phyloP scores from a whole-genome alignment of 2,888 invertebrate genomes.

The Archips crataeganus region DNA sequence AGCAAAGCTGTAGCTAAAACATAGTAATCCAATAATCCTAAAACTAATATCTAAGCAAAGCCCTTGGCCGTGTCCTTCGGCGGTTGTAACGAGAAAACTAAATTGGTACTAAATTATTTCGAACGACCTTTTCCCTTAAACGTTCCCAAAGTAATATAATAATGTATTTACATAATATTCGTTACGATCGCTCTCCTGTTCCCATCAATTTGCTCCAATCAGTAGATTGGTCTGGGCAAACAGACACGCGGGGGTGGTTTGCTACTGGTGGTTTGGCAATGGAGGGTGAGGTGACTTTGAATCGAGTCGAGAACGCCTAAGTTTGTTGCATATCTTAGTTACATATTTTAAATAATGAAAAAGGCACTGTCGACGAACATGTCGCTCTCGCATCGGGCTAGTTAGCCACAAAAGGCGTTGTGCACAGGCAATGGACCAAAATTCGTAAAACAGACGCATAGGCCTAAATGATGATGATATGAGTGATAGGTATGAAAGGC shows the following conservation, averaged over 20 bases:
- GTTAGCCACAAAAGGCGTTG: no score
- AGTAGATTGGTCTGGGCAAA: slow-evolving; percentile 47
- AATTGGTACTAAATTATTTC: not conserved
- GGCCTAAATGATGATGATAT: no score
- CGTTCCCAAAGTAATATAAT: slow-evolving; percentile 26
- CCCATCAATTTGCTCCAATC: slow-evolving; percentile 49
- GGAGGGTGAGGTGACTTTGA: slow-evolving; percentile 6
- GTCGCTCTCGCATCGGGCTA: no score
- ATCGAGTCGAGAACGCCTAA: not conserved
- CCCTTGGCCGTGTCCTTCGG: not conserved
- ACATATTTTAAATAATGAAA: no score
- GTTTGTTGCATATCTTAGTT: no score
- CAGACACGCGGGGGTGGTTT: slow-evolving; percentile 4
- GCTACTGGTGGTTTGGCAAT: not conserved
- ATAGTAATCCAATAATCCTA: no score
- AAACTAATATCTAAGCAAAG: not conserved
- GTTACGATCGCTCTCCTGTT: slow-evolving; percentile 24
- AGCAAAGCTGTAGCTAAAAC: no score
- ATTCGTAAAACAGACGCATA: no score
- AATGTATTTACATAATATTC: slow-evolving; percentile 32
- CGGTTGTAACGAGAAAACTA: not conserved
- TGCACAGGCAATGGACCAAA: no score
- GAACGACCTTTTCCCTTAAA: not conserved
- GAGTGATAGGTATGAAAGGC: no score
- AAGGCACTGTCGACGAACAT: no score